phyloP scores from a whole-genome alignment of 2,113 vertebrate species.

The Gymnogyps californianus region DNA sequence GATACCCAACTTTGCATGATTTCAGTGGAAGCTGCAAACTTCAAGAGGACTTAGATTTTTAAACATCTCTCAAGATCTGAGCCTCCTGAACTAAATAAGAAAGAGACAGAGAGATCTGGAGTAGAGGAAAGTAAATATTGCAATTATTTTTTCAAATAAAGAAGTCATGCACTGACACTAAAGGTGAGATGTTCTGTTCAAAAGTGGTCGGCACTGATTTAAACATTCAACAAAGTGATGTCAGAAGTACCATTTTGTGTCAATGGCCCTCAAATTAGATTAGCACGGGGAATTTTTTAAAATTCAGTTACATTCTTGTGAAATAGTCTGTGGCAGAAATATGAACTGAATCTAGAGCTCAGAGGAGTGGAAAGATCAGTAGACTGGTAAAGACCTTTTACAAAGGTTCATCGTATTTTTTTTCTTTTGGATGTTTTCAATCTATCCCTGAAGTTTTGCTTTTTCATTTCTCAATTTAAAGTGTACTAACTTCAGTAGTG shows the following conservation, averaged over 20 bases:
- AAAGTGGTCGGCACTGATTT: neutral
- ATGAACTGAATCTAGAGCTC: neutral
- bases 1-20: rapidly evolving
- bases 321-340: neutral
- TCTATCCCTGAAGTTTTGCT: neutral
- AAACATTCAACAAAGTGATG: neutral
- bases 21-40: neutral
- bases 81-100: neutral
- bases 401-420: rapidly evolving
- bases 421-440: neutral
- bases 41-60: neutral
- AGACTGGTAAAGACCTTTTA: neutral
- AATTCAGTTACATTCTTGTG: neutral
- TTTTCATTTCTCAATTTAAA: neutral
- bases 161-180: neutral
- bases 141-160: neutral
- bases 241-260: neutral
- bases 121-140: neutral
- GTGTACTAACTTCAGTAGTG: neutral
- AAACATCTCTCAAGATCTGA: neutral
- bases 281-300: neutral
- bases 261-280: neutral
- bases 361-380: neutral
- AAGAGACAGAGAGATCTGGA: neutral
- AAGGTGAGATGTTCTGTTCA: neutral